Percentiles rank a stretch among this genome's conserved stretches.
These are phyloP conservation scores for Eudyptes chrysolophus DNA, from an alignment of 2,113 vertebrate species.

Conservation along the genomic window DNA sequence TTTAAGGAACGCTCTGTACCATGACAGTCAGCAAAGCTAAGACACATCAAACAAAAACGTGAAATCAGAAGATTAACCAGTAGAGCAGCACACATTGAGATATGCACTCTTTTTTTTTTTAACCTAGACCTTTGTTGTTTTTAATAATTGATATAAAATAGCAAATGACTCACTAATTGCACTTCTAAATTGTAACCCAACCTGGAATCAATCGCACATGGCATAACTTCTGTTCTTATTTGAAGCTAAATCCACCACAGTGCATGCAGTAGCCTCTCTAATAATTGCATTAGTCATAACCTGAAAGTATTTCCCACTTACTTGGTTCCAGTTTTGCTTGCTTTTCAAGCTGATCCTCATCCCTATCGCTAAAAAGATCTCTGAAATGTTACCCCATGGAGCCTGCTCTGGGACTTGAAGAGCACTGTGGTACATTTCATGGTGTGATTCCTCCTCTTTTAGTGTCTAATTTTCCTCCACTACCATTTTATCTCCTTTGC, in stretches of 20 bases:
- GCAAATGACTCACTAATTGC: slow-evolving; percentile 60
- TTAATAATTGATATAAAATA: slow-evolving; percentile 59
- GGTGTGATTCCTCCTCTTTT: background rate
- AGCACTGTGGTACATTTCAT: background rate
- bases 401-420: background rate
- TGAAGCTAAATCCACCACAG: slow-evolving; percentile 27
- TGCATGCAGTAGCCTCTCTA: background rate
- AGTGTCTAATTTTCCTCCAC: background rate
- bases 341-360: slow-evolving; percentile 20
- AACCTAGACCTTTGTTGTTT: slow-evolving; percentile 34
- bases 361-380: background rate
- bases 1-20: background rate
- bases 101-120: background rate
- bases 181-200: slow-evolving; percentile 33
- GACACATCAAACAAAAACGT: background rate
- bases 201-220: slow-evolving; percentile 51
- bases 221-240: slow-evolving; percentile 20
- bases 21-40: background rate
- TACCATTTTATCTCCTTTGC: background rate
- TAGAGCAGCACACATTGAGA: background rate
- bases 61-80: background rate
- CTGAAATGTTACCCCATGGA: background rate
- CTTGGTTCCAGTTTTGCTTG: slow-evolving; percentile 16
- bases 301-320: slow-evolving; percentile 40
- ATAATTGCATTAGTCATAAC: slow-evolving; percentile 56